A percentile compares a stretch with the other conserved stretches of the same genome.
These are phyloP conservation scores for Drosophila hydei DNA, from an alignment of 1,140 invertebrate genomes.

Conservation along the genomic window DNA sequence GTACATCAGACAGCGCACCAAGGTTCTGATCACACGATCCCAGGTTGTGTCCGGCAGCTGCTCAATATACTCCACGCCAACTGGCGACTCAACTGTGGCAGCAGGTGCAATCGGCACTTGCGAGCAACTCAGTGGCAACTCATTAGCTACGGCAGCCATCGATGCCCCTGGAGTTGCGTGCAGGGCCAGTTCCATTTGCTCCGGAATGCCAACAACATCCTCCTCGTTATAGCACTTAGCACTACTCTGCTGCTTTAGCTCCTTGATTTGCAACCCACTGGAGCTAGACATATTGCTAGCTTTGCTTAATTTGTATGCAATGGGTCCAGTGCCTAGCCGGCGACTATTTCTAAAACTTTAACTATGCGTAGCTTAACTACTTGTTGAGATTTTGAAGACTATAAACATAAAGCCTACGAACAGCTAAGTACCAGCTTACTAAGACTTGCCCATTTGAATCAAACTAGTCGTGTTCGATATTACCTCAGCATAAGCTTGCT, in stretches of 20 bases:
- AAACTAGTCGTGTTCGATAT: no score
- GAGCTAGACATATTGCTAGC: slow-evolving; percentile 7
- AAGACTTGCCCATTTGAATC: no score
- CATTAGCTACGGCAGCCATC: background rate
- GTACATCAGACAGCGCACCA: slow-evolving; percentile 27
- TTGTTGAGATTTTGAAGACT: background rate
- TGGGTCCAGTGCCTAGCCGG: background rate
- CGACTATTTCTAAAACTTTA: background rate
- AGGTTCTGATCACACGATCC: slow-evolving; percentile 6
- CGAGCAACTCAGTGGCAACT: background rate
- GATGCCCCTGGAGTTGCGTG: background rate
- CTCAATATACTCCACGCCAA: background rate
- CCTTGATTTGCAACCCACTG: background rate
- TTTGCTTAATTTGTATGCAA: background rate
- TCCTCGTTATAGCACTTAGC: background rate
- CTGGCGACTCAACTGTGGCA: background rate
- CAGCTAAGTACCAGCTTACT: background rate
- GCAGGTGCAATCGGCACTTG: background rate
- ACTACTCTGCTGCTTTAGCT: background rate
- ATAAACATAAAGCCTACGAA: background rate
- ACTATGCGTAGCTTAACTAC: background rate
- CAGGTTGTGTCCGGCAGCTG: background rate
- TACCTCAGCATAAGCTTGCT: no score
- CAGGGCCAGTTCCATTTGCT: slow-evolving; percentile 17
- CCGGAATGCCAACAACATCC: background rate